Percentiles rank a stretch among this genome's conserved stretches.
phyloP scores from a whole-genome alignment of 2,888 invertebrate species.

The Hipparchia semele region DNA sequence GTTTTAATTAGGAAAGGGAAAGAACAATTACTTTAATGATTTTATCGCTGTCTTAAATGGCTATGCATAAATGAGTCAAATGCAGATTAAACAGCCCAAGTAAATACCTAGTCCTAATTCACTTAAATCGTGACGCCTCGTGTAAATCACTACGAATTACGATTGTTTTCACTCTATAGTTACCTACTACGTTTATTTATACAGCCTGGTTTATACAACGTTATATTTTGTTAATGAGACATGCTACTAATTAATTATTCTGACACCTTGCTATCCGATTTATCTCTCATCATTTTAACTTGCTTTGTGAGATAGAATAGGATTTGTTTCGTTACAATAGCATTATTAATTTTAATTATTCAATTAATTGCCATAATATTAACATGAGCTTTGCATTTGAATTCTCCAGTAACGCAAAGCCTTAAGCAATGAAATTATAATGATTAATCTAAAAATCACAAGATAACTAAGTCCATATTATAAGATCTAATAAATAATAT shows the following conservation, averaged over 20 bases:
- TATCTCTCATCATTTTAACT: too few species aligned
- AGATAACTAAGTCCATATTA: too few species aligned
- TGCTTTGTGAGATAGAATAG: too few species aligned
- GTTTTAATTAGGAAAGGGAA: not conserved
- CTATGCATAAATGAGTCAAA: not conserved
- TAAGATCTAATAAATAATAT: too few species aligned
- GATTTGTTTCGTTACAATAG: too few species aligned
- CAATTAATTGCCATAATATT: too few species aligned
- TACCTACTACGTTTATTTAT: not conserved
- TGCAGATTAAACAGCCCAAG: slow-evolving; percentile 11
- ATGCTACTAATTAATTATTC: not conserved
- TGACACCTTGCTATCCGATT: too few species aligned
- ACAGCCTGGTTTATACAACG: not conserved
- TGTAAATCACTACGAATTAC: slow-evolving; percentile 17
- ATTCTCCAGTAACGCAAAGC: too few species aligned
- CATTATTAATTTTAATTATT: too few species aligned
- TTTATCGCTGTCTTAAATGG: slow-evolving; percentile 1
- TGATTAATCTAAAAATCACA: too few species aligned
- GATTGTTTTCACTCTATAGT: slow-evolving; percentile 12
- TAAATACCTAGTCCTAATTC: slow-evolving; percentile 8
- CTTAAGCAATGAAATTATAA: too few species aligned
- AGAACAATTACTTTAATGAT: not conserved
- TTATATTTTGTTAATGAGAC: not conserved
- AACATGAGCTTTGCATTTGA: too few species aligned
- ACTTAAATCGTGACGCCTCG: slow-evolving; percentile 1